Base-by-base conservation (phyloP, 2,888 invertebrate genomes). In the Eueremaeus valkanovi region DNA sequence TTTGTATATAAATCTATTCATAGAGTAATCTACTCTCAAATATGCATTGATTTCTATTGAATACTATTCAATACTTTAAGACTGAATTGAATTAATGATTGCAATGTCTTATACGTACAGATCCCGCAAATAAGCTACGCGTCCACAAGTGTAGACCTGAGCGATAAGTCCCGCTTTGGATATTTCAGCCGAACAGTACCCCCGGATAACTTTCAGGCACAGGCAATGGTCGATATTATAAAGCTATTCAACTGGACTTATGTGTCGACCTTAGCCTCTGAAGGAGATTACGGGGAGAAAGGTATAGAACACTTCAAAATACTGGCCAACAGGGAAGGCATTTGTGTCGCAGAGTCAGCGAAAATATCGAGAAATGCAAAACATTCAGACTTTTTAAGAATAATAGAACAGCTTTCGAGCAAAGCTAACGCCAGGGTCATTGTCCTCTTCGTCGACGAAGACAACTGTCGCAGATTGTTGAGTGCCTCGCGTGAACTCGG, bases 201-300 rank as follows among this genome's bases (percentile, higher is more conserved):
- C 9, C 89, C 90, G 13, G 90, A 90, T 82, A 89, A 88, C 81
- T 88, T 89, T 79, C 90, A 90, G 81, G 89, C 89, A 0, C 88
- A 88, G 78, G 87, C 89, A 0, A 88, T 90, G 85, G 88, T 89
- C 31, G 88, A 89, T 82, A 87, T 90, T 80, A 86, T 90, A 66
- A 85, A 86, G 76, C 85, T 86, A 76, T 84, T 90, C n/a, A 87
- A 88, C 51, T 91, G 90, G 90, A 89, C 86, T 79, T 91, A 90
- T 82, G 90, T 91, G 3, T 90, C 90, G 24, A 90, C 90, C 0
- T 87, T 91, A 9, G 90, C 89, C 29, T 90, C 90, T 51, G 90
- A 90, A 80, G 91, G 91, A 18, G 90, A 90, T 80, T 91, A 91
- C 81, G 91, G 91, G 2, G 89, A 90, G 82, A 88, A 88, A 83